Evolutionary conservation across 2,888 invertebrate genomes (phyloP), one percentile per base, ranked within the genome.

Genomic region (Lysandra coridon): DNA sequence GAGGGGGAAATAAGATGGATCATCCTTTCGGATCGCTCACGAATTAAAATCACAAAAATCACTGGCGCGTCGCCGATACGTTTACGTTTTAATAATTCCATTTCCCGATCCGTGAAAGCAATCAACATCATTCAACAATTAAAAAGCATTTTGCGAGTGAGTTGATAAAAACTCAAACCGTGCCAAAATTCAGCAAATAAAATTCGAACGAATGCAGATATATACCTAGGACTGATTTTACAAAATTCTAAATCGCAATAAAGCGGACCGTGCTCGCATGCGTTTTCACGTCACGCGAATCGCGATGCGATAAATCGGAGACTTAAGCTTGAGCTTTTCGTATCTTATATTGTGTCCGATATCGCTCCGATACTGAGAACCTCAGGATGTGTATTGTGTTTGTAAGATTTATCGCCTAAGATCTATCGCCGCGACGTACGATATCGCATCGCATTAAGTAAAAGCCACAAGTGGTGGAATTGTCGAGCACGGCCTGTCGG

Each of bases 81-180:
- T 33, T 23, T 62, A 69, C 23, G 4, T 69, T 69, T 33, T 69
- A 69, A 69, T 69, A 69, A 6, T 69, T 69, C 30, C 30, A 69
- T 33, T 69, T 69, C 69, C 30, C 69, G 14, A 33, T 37, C 33
- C 69, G 33, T 69, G 69, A 37, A 69, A 69, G 33, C 69, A 69
- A 69, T 69, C 69, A 37, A 37, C 69, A 37, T 69, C 33, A 37
- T 69, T 69, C 69, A 33, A 69, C 64, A 33, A 69, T 69, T 69
- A 69, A 69, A 69, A 69, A 69, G 23, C 69, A 69, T 69, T 69
- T 69, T 17, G 69, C 69, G 69, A 69, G 14, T 69, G 69, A 33
- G 69, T 69, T 69, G 69, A 69, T 30, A 69, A 69, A 69, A 69
- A 64, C 64, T 5, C 5, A 5, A 60, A 62, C 23, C 14, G 7